Conservation (phyloP, 2,888 invertebrate species). For the Hirtodrosophila confusa region DNA sequence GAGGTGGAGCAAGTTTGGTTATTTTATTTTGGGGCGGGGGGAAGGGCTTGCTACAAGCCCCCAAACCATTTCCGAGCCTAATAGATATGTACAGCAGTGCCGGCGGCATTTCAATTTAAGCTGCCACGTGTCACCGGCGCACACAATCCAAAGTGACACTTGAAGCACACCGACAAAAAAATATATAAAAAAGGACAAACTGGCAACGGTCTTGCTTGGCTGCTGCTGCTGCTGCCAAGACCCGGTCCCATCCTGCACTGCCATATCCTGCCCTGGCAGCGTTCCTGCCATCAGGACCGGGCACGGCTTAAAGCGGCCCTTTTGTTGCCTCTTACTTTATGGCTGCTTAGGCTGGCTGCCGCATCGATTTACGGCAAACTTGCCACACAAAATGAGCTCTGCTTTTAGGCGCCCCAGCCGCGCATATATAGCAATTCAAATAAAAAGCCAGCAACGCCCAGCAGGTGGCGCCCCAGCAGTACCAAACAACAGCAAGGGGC, state of each 20-base stretch:
- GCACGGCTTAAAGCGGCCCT: constrained; percentile 52
- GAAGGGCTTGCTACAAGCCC: background rate
- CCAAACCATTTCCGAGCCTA: constrained; percentile 41
- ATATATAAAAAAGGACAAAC: constrained; percentile 24
- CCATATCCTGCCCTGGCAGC: no score
- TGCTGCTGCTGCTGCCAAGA: background rate
- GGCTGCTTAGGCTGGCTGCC: constrained; percentile 72
- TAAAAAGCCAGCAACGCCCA: constrained; percentile 62
- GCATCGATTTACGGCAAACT: constrained; percentile 75
- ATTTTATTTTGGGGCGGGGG: background rate
- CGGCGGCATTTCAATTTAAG: constrained; percentile 78
- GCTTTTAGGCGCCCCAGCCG: constrained; percentile 52
- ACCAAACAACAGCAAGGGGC: constrained; percentile 20
- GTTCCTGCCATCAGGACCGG: constrained; percentile 8
- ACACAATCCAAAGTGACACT: constrained; percentile 74
- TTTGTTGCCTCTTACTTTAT: constrained; percentile 70
- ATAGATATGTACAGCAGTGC: constrained; percentile 70
- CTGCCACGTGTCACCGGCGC: constrained; percentile 76
- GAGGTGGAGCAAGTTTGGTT: constrained; percentile 15
- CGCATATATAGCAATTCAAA: constrained; percentile 54
- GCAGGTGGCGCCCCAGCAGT: constrained; percentile 56
- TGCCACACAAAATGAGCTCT: constrained; percentile 64
- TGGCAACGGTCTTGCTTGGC: constrained; percentile 5
- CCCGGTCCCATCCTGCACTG: background rate
- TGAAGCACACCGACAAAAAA: constrained; percentile 31